Conservation (phyloP, 2,888 invertebrate genomes). For the Neoitamus cyanurus region DNA sequence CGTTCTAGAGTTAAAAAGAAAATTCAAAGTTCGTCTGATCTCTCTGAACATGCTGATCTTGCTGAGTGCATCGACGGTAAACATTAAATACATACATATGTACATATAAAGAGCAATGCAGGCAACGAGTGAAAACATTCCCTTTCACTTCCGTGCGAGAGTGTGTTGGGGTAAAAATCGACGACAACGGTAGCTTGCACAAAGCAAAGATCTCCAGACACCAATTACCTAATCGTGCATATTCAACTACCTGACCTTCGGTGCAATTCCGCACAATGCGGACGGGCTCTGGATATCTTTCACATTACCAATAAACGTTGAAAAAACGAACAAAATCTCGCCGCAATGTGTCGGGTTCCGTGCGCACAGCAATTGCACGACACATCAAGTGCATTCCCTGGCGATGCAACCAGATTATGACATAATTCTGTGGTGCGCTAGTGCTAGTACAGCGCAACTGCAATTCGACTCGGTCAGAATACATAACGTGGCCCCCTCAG, state of each 20-base stretch:
- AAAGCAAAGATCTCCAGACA: conserved; percentile 32
- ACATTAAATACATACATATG: not conserved
- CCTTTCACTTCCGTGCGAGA: not conserved
- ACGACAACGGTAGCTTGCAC: not conserved
- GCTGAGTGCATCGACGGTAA: not conserved
- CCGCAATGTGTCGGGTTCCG: not conserved
- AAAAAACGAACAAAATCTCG: not conserved
- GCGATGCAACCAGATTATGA: conserved; percentile 42
- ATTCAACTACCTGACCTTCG: conserved; percentile 43
- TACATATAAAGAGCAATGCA: not conserved
- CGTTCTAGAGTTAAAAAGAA: not conserved
- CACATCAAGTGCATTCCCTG: conserved; percentile 37
- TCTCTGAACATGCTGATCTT: not conserved
- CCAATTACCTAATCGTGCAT: conserved; percentile 37
- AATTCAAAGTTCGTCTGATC: not conserved
- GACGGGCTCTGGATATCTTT: not conserved
- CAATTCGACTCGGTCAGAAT: conserved; percentile 28
- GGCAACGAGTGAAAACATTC: not conserved
- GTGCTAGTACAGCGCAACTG: not conserved
- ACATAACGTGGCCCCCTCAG: conserved; percentile 15
- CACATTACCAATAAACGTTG: not conserved
- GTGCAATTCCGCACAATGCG: conserved; percentile 31
- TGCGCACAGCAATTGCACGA: conserved; percentile 6
- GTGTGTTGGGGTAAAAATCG: not conserved
- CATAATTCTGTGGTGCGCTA: conserved; percentile 6